Evolutionary conservation across 2,797 vertebrate genomes (phyloP).

Genomic region (Helicolenus hilgendorfi): DNA sequence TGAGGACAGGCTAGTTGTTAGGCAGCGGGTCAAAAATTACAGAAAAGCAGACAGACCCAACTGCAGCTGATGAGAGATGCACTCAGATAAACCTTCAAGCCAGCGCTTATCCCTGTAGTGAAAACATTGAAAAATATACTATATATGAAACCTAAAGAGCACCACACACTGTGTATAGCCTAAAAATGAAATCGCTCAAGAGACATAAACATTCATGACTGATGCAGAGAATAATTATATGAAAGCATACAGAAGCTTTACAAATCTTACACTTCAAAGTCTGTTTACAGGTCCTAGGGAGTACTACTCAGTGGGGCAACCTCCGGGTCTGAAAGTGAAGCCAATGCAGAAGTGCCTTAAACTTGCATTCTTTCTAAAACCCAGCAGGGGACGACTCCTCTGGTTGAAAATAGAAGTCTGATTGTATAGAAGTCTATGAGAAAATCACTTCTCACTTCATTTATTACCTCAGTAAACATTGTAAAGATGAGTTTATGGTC

Average conservation of each 20-base stretch:
- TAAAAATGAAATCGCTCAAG: background rate
- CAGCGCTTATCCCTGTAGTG: background rate
- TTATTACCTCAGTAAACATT: no score
- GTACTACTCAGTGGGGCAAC: no score
- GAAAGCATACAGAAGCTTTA: background rate
- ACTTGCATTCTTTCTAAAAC: no score
- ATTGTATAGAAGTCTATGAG: no score
- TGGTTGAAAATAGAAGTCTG: no score
- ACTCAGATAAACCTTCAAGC: constrained; percentile 4
- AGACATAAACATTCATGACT: background rate
- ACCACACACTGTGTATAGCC: background rate
- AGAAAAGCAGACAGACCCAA: constrained; percentile 6
- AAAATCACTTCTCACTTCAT: no score
- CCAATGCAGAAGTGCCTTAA: no score
- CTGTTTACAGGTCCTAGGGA: no score
- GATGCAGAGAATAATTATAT: background rate
- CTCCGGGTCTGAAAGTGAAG: no score
- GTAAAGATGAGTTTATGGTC: no score
- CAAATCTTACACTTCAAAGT: no score
- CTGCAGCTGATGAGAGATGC: constrained; percentile 26
- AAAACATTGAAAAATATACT: background rate
- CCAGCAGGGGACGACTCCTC: no score
- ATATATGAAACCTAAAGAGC: background rate
- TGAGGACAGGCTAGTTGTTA: constrained; percentile 66
- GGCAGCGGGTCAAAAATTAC: constrained; percentile 63